phyloP scores from a whole-genome alignment of 2,797 vertebrate genomes.

The Hozukius guyotensis region DNA sequence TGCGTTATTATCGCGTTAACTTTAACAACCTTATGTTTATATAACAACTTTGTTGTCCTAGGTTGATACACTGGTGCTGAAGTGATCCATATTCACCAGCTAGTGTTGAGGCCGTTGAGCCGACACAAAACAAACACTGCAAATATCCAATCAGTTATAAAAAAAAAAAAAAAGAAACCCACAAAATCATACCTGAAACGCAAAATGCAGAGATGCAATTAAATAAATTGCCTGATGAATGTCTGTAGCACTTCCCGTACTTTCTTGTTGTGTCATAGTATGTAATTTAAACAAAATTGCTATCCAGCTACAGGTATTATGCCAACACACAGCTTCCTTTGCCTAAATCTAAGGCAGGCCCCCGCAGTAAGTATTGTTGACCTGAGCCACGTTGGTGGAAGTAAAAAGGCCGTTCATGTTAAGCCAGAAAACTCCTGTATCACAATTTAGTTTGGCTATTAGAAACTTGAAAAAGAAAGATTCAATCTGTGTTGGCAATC shows the following conservation, averaged over 20 bases:
- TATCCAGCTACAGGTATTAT: background rate
- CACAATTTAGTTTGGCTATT: background rate
- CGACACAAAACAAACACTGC: background rate
- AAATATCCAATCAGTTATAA: background rate
- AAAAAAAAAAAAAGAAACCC: background rate
- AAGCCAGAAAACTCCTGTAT: background rate
- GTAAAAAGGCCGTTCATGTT: background rate
- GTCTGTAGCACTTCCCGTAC: background rate
- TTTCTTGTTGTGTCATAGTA: background rate
- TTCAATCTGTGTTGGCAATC: background rate
- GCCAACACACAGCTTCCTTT: background rate
- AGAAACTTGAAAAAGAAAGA: background rate
- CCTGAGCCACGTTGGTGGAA: background rate
- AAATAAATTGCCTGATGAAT: background rate
- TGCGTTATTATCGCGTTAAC: no score
- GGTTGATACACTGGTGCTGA: background rate
- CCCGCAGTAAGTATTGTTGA: background rate
- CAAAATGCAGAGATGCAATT: background rate
- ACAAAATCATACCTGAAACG: background rate
- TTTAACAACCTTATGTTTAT: background rate
- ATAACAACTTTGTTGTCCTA: background rate
- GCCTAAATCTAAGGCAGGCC: background rate
- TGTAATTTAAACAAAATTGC: conserved; percentile 11
- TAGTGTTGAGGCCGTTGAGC: background rate
- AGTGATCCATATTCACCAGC: background rate